phyloP scores from a whole-genome alignment of 1,140 invertebrate species.

The Sycophila sp. region DNA sequence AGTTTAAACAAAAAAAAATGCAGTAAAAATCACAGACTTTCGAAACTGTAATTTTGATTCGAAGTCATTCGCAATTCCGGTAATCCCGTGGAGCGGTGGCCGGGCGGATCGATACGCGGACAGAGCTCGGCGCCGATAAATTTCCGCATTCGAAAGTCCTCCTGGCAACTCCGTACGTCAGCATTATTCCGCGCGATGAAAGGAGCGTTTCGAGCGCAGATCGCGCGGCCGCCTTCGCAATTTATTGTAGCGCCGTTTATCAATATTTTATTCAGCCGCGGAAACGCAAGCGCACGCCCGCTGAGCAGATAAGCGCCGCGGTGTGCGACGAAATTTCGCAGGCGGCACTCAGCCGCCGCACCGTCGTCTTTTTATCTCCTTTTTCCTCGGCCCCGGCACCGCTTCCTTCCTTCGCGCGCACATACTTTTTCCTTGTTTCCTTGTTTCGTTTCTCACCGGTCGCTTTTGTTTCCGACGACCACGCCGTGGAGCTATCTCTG shows the following conservation, averaged over 20 bases:
- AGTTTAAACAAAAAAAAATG: not conserved
- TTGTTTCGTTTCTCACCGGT: not conserved
- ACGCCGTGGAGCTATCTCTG: too few relatives aligned
- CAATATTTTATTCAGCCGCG: slow-evolving; percentile 38
- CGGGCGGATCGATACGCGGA: slow-evolving; percentile 11
- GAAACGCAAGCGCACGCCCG: slow-evolving; percentile 5
- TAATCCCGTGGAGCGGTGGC: not conserved
- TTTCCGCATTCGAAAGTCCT: slow-evolving; percentile 35
- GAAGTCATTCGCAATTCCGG: slow-evolving; percentile 15
- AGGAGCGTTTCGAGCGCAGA: slow-evolving; percentile 19
- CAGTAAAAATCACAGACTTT: not conserved
- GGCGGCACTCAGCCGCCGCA: not conserved
- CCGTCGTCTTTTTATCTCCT: not conserved
- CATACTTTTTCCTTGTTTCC: not conserved
- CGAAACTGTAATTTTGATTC: slow-evolving; percentile 2
- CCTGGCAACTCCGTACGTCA: slow-evolving; percentile 36
- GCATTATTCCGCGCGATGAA: slow-evolving; percentile 40
- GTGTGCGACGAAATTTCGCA: slow-evolving; percentile 35
- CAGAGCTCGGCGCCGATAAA: slow-evolving; percentile 23
- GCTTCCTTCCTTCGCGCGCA: not conserved
- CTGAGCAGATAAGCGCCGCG: slow-evolving; percentile 24
- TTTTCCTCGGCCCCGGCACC: not conserved
- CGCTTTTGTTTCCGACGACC: not conserved
- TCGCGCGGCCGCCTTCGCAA: slow-evolving; percentile 7
- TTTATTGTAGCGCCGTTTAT: slow-evolving; percentile 37